Percentiles rank a stretch among this genome's conserved stretches.
These are phyloP conservation scores for Petrosia ficiformis DNA, from an alignment of 37 sponge, comb jelly and placozoan species.

Conservation along the genomic window DNA sequence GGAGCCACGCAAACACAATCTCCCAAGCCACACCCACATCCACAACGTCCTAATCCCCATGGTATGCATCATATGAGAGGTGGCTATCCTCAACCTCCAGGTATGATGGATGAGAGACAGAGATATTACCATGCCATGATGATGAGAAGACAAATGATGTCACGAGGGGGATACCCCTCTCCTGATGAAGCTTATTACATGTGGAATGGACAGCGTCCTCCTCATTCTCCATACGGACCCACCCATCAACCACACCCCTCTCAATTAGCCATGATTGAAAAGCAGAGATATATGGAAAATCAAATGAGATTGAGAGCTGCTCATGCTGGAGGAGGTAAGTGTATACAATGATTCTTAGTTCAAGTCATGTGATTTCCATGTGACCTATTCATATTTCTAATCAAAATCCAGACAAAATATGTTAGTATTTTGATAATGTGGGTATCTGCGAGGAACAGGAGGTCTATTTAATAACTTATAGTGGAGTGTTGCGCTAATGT, in stretches of 20 bases:
- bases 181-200: background rate
- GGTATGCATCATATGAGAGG: slow-evolving; percentile 1
- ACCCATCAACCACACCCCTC: background rate
- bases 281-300: background rate
- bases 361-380: no score
- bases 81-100: background rate
- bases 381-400: no score
- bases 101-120: background rate
- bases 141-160: background rate
- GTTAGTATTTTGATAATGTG: no score
- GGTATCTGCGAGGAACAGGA: background rate
- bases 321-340: no score
- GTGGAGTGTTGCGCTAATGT: no score
- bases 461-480: background rate
- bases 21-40: background rate
- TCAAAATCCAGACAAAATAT: no score
- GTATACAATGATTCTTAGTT: no score
- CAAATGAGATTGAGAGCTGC: background rate
- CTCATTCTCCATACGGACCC: background rate
- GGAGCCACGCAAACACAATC: background rate
- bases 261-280: slow-evolving; percentile 13
- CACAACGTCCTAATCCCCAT: background rate
- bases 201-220: slow-evolving; percentile 5
- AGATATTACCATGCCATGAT: no score
- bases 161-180: background rate